phyloP scores from a whole-genome alignment of 92 coral and sea anemone species.

The Pocillopora meandrina region DNA sequence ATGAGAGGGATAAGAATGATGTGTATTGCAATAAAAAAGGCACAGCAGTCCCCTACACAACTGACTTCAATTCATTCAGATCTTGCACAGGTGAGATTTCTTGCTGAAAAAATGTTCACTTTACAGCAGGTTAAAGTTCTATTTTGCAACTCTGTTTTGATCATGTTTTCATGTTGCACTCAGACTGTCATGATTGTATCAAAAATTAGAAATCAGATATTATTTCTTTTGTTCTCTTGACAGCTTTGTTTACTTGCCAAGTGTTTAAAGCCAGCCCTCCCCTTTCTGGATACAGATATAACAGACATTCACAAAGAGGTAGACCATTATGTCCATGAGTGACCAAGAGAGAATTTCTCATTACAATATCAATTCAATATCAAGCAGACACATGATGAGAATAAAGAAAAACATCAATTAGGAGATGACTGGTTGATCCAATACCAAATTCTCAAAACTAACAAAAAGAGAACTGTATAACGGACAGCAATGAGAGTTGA shows the following conservation, averaged over 20 bases:
- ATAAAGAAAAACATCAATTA: no score
- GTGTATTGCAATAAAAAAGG: constrained; percentile 83
- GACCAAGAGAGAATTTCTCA: no score
- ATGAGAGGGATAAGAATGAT: constrained; percentile 90
- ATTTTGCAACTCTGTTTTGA: background rate
- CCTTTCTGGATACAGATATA: constrained; percentile 77
- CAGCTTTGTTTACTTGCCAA: constrained; percentile 96
- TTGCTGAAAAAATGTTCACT: background rate
- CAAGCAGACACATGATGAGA: no score
- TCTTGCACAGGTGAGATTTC: constrained; percentile 75
- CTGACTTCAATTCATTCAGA: constrained; percentile 96
- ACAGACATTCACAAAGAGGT: constrained; percentile 97
- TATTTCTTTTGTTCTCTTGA: constrained; percentile 7
- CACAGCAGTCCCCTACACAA: constrained; percentile 74
- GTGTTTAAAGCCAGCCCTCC: constrained; percentile 93
- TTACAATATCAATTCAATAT: background rate
- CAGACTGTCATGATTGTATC: no score
- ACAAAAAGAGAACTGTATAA: no score
- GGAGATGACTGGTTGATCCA: no score
- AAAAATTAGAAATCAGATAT: background rate
- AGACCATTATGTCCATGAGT: background rate
- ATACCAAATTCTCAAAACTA: no score
- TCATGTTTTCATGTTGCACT: background rate
- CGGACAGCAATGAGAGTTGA: no score
- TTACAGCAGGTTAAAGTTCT: background rate